These are phyloP conservation scores for Myotis planiceps DNA, from an alignment of 2,797 vertebrate species.

Conservation along the genomic window DNA sequence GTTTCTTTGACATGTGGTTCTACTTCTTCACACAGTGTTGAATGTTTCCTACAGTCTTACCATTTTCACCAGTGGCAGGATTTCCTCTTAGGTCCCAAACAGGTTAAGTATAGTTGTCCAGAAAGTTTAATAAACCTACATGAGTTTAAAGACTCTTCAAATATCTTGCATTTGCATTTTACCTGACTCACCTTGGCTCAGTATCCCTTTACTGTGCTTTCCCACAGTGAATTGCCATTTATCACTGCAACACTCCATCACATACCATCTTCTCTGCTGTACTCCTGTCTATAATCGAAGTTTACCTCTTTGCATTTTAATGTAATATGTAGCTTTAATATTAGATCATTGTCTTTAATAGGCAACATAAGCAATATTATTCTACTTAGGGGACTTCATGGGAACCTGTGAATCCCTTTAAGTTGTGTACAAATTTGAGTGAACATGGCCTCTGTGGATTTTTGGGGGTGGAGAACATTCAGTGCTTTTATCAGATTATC, in stretches of 20 bases:
- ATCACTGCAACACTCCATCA: not conserved
- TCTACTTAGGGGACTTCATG: not conserved
- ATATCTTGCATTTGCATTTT: not conserved
- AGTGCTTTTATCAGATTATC: not conserved
- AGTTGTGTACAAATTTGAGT: not conserved
- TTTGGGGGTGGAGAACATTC: not conserved
- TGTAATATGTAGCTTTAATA: not conserved
- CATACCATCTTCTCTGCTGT: not conserved
- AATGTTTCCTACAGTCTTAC: not conserved
- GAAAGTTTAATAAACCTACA: constrained; percentile 1
- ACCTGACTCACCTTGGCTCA: not conserved
- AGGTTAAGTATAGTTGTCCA: not conserved
- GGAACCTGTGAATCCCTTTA: not conserved
- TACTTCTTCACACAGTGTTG: not conserved
- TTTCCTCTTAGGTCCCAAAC: not conserved
- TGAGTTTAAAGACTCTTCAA: not conserved
- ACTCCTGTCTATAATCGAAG: not conserved
- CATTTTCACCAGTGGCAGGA: not conserved
- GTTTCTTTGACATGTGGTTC: not conserved
- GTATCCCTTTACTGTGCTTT: not conserved
- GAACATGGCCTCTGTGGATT: not conserved
- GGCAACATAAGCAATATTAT: not conserved
- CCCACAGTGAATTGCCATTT: not conserved
- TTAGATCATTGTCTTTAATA: not conserved
- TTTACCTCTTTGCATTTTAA: not conserved